Conservation (phyloP, 1,140 invertebrate genomes). For the Schmidtea mediterranea region DNA sequence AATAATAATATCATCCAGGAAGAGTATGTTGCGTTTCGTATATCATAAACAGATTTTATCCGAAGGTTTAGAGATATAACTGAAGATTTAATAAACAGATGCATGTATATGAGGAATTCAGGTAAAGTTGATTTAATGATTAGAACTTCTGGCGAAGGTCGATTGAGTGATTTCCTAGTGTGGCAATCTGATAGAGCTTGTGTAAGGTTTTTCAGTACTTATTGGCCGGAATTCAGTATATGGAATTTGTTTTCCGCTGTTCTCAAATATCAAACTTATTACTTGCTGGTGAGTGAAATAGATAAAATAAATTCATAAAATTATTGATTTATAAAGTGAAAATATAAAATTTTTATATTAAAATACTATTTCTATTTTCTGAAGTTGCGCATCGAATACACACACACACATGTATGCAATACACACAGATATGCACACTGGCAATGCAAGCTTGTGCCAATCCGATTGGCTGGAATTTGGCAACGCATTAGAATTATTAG, state of each 20-base stretch:
- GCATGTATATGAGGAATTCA: conserved; percentile 47
- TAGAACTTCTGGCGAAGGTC: conserved; percentile 72
- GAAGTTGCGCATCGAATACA: too few species aligned
- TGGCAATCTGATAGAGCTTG: conserved; percentile 47
- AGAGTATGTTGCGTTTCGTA: conserved; percentile 3
- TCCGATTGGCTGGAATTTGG: too few species aligned
- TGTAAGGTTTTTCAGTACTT: neutral
- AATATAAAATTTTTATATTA: too few species aligned
- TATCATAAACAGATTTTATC: too few species aligned
- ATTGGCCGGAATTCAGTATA: neutral
- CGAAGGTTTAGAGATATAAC: conserved; percentile 51
- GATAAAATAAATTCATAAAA: too few species aligned
- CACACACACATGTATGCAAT: too few species aligned
- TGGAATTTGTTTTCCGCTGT: neutral
- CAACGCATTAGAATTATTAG: too few species aligned
- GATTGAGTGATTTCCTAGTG: conserved; percentile 78
- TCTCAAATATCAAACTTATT: neutral
- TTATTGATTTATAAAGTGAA: too few species aligned
- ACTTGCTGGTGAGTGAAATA: too few species aligned
- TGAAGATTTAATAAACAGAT: conserved; percentile 40
- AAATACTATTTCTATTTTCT: too few species aligned
- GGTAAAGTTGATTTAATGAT: conserved; percentile 58
- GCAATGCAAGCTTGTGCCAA: too few species aligned
- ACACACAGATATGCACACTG: too few species aligned
- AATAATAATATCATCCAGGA: neutral